Conservation (phyloP, 2,888 invertebrate species). For the Timema podura region DNA sequence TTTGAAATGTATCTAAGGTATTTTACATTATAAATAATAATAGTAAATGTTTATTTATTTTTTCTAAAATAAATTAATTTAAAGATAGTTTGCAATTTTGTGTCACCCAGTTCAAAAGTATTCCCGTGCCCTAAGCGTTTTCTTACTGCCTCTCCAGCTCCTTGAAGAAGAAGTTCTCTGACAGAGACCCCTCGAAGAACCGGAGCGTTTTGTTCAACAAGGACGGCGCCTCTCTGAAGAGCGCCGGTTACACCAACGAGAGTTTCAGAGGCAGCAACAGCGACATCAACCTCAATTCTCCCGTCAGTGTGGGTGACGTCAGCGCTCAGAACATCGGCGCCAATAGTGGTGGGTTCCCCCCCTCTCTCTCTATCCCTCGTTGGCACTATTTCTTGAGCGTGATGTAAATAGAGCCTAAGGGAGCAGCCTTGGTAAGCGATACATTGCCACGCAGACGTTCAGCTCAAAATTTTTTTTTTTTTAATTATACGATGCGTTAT, state of each 20-base stretch:
- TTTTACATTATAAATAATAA: too few relatives aligned
- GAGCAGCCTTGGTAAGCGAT: too few relatives aligned
- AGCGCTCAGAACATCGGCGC: slow-evolving; percentile 15
- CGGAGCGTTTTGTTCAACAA: slow-evolving; percentile 29
- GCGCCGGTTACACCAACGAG: slow-evolving; percentile 28
- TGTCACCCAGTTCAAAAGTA: too few relatives aligned
- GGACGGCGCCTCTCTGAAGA: slow-evolving; percentile 18
- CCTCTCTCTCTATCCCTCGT: neutral
- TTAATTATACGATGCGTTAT: too few relatives aligned
- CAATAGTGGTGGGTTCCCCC: slow-evolving; percentile 14
- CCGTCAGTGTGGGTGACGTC: slow-evolving; percentile 22
- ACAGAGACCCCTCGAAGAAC: slow-evolving; percentile 16
- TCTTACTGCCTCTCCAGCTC: slow-evolving; percentile 20
- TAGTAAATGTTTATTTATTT: too few relatives aligned
- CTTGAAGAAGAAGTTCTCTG: slow-evolving; percentile 29
- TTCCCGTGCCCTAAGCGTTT: too few relatives aligned
- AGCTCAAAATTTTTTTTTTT: too few relatives aligned
- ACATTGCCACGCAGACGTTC: too few relatives aligned
- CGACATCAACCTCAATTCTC: slow-evolving; percentile 29
- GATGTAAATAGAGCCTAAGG: too few relatives aligned
- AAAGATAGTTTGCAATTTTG: too few relatives aligned
- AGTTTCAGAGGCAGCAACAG: slow-evolving; percentile 25
- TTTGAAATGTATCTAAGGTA: too few relatives aligned
- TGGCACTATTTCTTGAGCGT: neutral
- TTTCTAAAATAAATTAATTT: too few relatives aligned